Evolutionary conservation across 1,140 invertebrate genomes (phyloP).

Genomic region (Diuraphis noxia): DNA sequence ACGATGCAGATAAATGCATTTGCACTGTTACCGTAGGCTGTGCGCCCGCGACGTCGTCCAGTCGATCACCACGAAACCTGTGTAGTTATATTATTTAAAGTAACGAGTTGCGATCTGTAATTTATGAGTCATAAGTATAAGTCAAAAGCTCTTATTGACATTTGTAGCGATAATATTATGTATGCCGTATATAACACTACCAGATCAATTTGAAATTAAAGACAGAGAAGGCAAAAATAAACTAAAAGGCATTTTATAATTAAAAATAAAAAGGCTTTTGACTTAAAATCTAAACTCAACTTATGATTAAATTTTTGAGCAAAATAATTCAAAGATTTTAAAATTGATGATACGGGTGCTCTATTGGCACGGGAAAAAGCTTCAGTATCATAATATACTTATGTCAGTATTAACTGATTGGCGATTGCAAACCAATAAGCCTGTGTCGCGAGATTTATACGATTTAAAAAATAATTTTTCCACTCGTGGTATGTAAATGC

Average conservation of each 20-base stretch:
- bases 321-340: too few species aligned
- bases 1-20: constrained; percentile 19
- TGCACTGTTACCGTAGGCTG: neutral
- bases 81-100: neutral
- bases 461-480: too few species aligned
- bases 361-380: neutral
- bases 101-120: neutral
- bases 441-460: neutral
- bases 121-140: too few species aligned
- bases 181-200: too few species aligned
- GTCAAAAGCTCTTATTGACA: too few species aligned
- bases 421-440: neutral
- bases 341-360: neutral
- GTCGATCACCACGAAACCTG: neutral
- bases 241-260: too few species aligned
- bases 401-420: neutral
- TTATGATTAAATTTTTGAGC: too few species aligned
- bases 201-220: too few species aligned
- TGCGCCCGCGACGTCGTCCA: neutral
- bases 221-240: too few species aligned
- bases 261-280: too few species aligned
- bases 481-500: neutral
- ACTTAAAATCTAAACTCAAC: too few species aligned
- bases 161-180: too few species aligned
- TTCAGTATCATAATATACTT: neutral